Evolutionary conservation across 2,888 invertebrate species (phyloP).

Genomic region (Athetis lepigone): DNA sequence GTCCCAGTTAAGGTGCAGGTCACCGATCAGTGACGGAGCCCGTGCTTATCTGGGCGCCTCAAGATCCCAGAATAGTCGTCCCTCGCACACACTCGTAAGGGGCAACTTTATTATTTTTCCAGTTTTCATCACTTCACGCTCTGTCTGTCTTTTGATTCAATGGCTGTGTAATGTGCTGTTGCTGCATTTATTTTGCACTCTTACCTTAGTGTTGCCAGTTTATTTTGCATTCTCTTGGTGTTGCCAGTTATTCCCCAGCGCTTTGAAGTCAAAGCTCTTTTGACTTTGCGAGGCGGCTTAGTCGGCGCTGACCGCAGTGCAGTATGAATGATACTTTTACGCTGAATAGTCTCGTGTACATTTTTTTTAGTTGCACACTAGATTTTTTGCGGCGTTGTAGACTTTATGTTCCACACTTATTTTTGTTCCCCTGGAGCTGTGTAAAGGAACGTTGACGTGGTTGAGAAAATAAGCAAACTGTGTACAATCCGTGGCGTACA

Average conservation of each 20-base stretch:
- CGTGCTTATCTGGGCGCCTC: constrained; percentile 47
- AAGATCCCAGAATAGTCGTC: constrained; percentile 86
- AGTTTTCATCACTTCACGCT: constrained; percentile 89
- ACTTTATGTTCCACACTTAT: constrained; percentile 53
- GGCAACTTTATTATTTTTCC: constrained; percentile 85
- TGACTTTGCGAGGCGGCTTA: constrained; percentile 80
- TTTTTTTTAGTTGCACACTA: constrained; percentile 69
- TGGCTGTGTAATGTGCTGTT: constrained; percentile 89
- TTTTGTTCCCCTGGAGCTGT: constrained; percentile 53
- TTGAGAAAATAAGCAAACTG: constrained; percentile 31
- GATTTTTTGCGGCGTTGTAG: constrained; percentile 59
- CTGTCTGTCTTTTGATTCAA: constrained; percentile 89
- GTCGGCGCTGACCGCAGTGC: constrained; percentile 82
- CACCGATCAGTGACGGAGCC: constrained; percentile 48
- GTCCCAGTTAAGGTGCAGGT: constrained; percentile 45
- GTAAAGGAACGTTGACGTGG: constrained; percentile 32
- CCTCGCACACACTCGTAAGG: constrained; percentile 73
- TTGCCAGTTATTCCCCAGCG: constrained; percentile 83
- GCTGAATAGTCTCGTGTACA: constrained; percentile 75
- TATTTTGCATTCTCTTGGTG: constrained; percentile 86
- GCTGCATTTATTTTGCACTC: constrained; percentile 89
- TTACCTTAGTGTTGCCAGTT: constrained; percentile 80
- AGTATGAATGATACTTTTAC: constrained; percentile 84
- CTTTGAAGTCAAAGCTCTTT: constrained; percentile 90
- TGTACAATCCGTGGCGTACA: not conserved